phyloP scores from a whole-genome alignment of 2,797 vertebrate species.

The Mormyrus proboscirostris region DNA sequence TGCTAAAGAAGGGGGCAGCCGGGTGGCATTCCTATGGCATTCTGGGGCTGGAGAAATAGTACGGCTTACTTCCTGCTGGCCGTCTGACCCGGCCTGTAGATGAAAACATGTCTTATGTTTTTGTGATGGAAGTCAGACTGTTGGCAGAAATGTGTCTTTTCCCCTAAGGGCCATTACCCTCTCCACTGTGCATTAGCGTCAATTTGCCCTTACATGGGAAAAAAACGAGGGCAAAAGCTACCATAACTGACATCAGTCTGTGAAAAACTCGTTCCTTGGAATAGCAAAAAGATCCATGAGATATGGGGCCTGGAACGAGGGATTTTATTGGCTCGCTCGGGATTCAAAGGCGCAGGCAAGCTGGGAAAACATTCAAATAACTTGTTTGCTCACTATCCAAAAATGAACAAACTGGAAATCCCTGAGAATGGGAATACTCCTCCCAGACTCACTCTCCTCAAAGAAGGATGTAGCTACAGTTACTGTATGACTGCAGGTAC shows the following conservation, averaged over 20 bases:
- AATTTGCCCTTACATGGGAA: not conserved
- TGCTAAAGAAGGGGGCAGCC: not conserved
- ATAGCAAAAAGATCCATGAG: not conserved
- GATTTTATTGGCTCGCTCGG: not conserved
- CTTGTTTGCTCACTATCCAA: not conserved
- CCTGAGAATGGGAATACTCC: not conserved
- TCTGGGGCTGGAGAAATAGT: not conserved
- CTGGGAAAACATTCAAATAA: not conserved
- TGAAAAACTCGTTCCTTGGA: not conserved
- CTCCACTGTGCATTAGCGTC: not conserved
- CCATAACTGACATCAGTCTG: not conserved
- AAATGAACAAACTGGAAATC: not conserved
- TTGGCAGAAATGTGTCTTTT: not conserved
- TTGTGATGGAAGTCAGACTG: not conserved
- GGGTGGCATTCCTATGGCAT: not conserved
- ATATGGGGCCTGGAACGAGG: not conserved
- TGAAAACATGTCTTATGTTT: not conserved
- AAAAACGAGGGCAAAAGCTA: not conserved
- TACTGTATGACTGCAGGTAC: not conserved
- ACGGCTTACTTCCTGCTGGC: not conserved
- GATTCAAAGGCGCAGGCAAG: not conserved
- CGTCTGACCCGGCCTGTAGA: not conserved
- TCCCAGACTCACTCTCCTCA: not conserved
- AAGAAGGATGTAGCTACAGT: not conserved
- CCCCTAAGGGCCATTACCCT: not conserved